Evolutionary conservation across 35 echinoderm and acorn worm genomes (phyloP), one percentile per base, ranked within the genome.

Genomic region (Heliocidaris erythrogramma): DNA sequence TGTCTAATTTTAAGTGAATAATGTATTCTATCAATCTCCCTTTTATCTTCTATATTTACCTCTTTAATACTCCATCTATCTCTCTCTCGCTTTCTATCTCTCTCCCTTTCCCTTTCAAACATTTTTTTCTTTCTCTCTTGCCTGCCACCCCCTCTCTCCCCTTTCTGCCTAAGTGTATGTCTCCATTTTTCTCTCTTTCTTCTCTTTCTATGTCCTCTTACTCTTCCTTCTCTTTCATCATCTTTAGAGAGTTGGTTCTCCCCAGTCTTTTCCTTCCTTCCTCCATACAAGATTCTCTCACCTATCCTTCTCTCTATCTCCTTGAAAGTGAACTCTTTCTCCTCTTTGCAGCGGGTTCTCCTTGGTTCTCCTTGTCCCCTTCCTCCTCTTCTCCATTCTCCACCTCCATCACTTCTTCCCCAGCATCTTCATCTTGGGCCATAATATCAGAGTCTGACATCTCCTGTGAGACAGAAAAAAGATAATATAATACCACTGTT

Each of bases 321-420:
- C 91, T 92, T 56, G 91, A 92, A 17, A 92, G 47, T 9, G 49
- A 7, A n/a, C 91, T 48, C 18, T 48, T 30, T 29, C 91, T 92
- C 30, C 30, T 92, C 91, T 92, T 92, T 11, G 47, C 49, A 92
- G 91, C 47, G 6, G 91, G 48, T 48, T 49, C 31, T 52, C 30
- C 16, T 50, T 92, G 47, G 24, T 49, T 92, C 91, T 92, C 91
- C 91, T 92, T 49, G 91, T 92, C 49, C 16, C 49, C 91, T 48
- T 92, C 49, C 0, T 59, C 91, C 91, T 29, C 91, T 12, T 59
- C 87, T 88, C 17, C 90, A 56, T 92, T 47, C 21, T 42, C 91
- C 24, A 92, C 91, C 49, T 52, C 91, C 91, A 92, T 59, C 49
- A 92, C 91, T 48, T 92, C 91, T 48, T 92, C 91, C 30, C 49